Conservation (phyloP, 2,797 vertebrate genomes). For the Macrochelys suwanniensis region DNA sequence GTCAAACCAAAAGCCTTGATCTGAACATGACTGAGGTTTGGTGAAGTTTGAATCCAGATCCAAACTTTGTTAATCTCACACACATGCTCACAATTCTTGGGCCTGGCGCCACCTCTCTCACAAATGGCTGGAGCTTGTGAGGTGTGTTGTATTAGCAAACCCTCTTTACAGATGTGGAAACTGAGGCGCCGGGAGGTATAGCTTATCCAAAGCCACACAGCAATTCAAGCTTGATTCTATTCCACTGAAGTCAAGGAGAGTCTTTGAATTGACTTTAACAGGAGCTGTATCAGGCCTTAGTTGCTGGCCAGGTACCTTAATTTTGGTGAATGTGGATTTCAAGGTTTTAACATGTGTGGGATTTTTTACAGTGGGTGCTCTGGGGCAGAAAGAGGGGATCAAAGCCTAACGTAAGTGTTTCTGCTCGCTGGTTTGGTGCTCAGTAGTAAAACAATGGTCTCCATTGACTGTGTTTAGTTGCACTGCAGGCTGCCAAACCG, state of each 20-base stretch:
- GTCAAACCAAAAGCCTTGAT: not conserved
- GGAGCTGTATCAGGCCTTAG: not conserved
- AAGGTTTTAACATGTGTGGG: constrained; percentile 42
- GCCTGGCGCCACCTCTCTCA: not conserved
- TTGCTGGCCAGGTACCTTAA: constrained; percentile 12
- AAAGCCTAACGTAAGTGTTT: constrained; percentile 56
- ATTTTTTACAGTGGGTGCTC: not conserved
- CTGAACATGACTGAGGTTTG: not conserved
- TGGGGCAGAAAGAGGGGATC: constrained; percentile 54
- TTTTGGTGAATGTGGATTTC: constrained; percentile 45
- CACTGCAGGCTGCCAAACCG: constrained; percentile 61
- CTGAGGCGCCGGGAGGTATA: not conserved
- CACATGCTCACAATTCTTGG: not conserved
- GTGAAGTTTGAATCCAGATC: not conserved
- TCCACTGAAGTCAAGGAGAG: not conserved
- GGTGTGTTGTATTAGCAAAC: not conserved
- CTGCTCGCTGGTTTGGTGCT: constrained; percentile 55
- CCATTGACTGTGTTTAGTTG: constrained; percentile 50
- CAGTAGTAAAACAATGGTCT: constrained; percentile 38
- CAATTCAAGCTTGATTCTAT: not conserved
- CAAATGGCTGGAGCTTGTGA: not conserved
- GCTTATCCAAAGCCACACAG: not conserved
- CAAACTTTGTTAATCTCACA: not conserved
- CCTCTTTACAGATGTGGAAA: not conserved
- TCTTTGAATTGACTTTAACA: not conserved